Base-by-base conservation (phyloP, 2,888 invertebrate genomes). In the Diplazon laetatorius region DNA sequence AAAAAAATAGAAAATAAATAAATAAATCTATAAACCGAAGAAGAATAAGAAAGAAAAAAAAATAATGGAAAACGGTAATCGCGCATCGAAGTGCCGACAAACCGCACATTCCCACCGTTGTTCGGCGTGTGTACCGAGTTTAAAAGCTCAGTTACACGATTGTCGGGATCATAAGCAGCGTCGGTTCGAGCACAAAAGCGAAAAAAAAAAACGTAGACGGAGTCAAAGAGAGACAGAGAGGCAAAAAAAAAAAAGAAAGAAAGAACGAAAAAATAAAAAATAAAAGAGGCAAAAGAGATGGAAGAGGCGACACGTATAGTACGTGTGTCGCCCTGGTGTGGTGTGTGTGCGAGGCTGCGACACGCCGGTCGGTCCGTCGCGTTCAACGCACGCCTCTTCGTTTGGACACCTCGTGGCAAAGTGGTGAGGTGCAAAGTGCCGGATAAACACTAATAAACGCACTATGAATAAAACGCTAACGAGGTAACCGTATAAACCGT, bases 391-490 rank as follows among this genome's bases (percentile, higher is more conserved):
- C 44, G 48, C 60, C 22, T 42, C 20, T 10, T 10, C 52, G 63
- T 50, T 55, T 9, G 55, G 37, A 62, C 44, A 55, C 71, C 68
- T 50, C 60, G 50, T 69, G 74, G 59, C 39, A 55, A 69, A 68
- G 72, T 60, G 76, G 48, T 50, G 85, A 83, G 87, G 87, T 86
- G 87, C 84, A 85, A 87, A 87, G 87, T 87, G 85, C 84, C 82
- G 85, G 83, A 85, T 84, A 87, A 87, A 87, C 86, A 87, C 78
- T 85, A 87, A 87, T 87, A 87, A 87, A 87, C 86, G 85, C 83
- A 84, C 85, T 84, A 87, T 87, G 87, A 87, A 87, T 87, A 87
- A 87, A 87, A 85, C 82, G 84, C 85, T 87, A 86, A 87, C 87
- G 85, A 85, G 81, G 74, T 62, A 79, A 79, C 79, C 79, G 74